Evolutionary conservation across 2,797 vertebrate genomes (phyloP), one percentile per base, ranked within the genome.

Genomic region (Chanos chanos): DNA sequence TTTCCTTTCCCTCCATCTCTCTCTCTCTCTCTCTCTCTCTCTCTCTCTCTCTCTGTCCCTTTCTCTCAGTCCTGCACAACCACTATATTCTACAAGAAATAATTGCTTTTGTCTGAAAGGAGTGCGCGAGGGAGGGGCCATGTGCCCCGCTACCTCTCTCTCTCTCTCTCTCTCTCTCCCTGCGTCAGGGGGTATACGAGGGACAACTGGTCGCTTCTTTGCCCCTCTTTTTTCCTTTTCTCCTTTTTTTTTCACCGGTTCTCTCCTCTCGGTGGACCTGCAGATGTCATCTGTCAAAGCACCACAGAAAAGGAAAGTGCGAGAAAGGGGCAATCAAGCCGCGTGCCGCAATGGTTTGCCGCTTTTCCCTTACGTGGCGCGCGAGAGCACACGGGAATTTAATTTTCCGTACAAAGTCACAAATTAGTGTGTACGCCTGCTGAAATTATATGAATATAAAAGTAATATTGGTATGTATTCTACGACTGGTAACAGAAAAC

Each of bases 51-150:
- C 79, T 87, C 83, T 75, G 81, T 82, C 80, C 77, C 73, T 84
- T 86, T 83, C 84, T 85, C 85, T 80, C 81, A 87, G 81, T 87
- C 85, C 81, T 71, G 71, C 86, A 87, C 87, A 88, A 86, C 85
- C 87, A 83, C 89, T 90, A 90, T 84, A 90, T 89, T 90, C 89
- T 88, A 90, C 90, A 91, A 89, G 92, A 92, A 93, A 92, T 94
- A 93, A 94, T 94, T 93, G 93, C 93, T 94, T 95, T 94, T 95
- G 93, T 95, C 92, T 94, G 92, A 83, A 85, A 86, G 83, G 84
- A 83, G 85, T 74, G 83, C 77, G 78, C 81, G 84, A 86, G 84
- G 84, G 83, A 88, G 77, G 83, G 81, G 85, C 85, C 79, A 80
- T 79, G 82, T 81, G 78, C 82, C 72, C 80, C 76, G 81, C 82